Evolutionary conservation across 2,113 vertebrate species (phyloP).

Genomic region (Mirza zaza): DNA sequence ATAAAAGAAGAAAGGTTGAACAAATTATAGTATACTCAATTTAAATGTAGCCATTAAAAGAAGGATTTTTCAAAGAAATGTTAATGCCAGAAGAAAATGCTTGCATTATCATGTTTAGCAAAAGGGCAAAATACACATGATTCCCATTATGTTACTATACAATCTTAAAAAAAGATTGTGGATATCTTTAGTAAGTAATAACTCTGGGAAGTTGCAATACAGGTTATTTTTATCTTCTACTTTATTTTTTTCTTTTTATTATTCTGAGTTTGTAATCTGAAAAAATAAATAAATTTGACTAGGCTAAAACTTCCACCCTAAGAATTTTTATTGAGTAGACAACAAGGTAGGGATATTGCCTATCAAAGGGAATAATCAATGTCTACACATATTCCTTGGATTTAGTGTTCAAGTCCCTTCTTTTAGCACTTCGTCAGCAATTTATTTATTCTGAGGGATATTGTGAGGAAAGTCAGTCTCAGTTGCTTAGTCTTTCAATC

Average conservation of each 20-base stretch:
- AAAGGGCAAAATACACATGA: not conserved
- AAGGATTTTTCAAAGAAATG: not conserved
- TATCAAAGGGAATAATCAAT: not conserved
- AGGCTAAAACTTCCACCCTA: not conserved
- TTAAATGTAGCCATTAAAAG: conserved; percentile 9
- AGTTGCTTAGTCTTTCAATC: not conserved
- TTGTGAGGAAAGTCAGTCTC: not conserved
- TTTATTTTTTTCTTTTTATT: not conserved
- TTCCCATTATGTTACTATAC: not conserved
- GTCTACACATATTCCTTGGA: not conserved
- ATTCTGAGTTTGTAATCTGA: not conserved
- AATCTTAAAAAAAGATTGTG: not conserved
- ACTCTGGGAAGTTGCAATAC: not conserved
- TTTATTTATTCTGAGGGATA: not conserved
- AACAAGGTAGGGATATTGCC: not conserved
- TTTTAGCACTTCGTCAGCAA: not conserved
- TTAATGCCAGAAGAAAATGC: not conserved
- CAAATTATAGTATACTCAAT: not conserved
- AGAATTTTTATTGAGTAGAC: not conserved
- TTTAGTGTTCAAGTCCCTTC: not conserved
- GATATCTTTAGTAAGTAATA: not conserved
- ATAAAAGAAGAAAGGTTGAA: not conserved
- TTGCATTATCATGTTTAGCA: not conserved
- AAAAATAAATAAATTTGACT: not conserved
- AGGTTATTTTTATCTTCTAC: not conserved